Base-by-base conservation (phyloP, 2,113 vertebrate genomes). In the Phoenicopterus ruber region DNA sequence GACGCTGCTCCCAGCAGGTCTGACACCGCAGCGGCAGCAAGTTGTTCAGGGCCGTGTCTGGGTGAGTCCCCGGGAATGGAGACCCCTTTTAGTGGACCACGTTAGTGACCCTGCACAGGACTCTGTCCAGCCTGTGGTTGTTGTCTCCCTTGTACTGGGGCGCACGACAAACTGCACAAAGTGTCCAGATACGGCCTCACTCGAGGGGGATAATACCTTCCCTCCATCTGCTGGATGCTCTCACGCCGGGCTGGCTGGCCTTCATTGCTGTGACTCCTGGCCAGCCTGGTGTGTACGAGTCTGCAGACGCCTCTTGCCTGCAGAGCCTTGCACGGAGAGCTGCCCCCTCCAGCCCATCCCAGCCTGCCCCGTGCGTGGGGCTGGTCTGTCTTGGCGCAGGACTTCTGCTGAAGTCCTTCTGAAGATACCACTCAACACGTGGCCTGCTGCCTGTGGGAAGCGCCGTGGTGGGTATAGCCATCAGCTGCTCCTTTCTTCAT, bases 21-120 rank as follows among this genome's bases (percentile, higher is more conserved):
- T 66, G 28, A 9, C 12, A 10, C 32, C 2, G 2, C 49, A 28
- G 50, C 49, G 38, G 17, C 50, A 72, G 28, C 36, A 24, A 10
- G 36, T 21, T 66, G 19, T 58, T 8, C 2, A 2, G 19, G 46
- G n/a, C n/a, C n/a, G n/a, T 44, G 11, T 59, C 19, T 0, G 1
- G 5, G 16, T 58, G 9, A 38, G 38, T 67, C 38, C 36, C 12
- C 1, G 2, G 15, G 28, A 36, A 44, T 6, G 52, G 50, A 72
- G 36, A 31, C 11, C 13, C 8, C 12, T 24, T 80, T 65, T 28
- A 31, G 38, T 31, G 29, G 52, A 40, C 50, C 19, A 13, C 1
- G 2, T 24, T 72, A 50, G 59, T 31, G 46, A 58, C 17, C 25
- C 54, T 47, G 34, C 76, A 19, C 21, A 40, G 67, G 29, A 54